Evolutionary conservation across 2,797 vertebrate species (phyloP), one percentile per base, ranked within the genome.

Genomic region (Hemibagrus guttatus): DNA sequence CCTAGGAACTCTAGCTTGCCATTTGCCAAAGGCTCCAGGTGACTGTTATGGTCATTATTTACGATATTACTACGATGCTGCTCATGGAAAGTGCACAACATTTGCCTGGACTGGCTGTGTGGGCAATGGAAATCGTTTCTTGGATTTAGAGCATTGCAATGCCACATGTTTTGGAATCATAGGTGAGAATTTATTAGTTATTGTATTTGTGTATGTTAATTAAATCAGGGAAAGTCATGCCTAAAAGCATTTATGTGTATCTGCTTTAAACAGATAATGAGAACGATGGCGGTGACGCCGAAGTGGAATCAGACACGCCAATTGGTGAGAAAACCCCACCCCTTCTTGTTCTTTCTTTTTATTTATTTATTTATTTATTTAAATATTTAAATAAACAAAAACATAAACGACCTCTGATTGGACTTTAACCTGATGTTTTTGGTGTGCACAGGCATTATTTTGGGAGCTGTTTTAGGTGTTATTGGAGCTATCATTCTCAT

Each of bases 81-180:
- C 86, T 35, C 75, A 89, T 80, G 66, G 88, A 83, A 96, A 92
- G 88, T 93, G 89, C 83, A 92, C 89, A 81, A 92, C 28, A 35
- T 96, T 96, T 89, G 46, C 86, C 39, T 95, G 93, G 91, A 85
- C 90, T 35, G 92, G 91, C 39, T 86, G 89, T 87, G 54, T 90
- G 2, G 95, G 95, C 91, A 96, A 96, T 52, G 92, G 93, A 91
- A 96, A 94, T 90, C 88, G 95, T 84, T 95, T 95, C 91, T 12
- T 81, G 21, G 42, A 80, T 81, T 0, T 1, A 0, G 0, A 1
- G 0, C 76, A 0, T 61, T 96, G 96, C 92, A 96, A 96, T 58
- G 0, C 39, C 6, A 96, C 95, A 9, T 96, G 96, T 81, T 58
- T 16, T 26, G 94, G 94, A 42, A 86, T 95, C 80, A 89, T 89